Evolutionary conservation across 2,113 vertebrate genomes (phyloP).

Genomic region (Malaclemys terrapin): DNA sequence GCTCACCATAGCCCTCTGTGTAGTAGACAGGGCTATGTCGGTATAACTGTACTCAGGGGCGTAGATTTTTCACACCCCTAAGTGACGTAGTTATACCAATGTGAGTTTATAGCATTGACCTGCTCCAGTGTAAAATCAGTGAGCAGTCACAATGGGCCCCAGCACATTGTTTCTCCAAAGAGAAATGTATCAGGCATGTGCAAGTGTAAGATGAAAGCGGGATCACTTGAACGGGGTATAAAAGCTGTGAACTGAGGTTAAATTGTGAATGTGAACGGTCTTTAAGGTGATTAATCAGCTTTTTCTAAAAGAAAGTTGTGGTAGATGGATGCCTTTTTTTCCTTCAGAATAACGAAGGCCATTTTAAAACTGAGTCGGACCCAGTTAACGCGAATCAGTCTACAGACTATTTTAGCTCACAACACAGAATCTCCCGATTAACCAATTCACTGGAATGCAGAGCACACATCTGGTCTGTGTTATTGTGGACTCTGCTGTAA

Average conservation of each 20-base stretch:
- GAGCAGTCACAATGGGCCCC: background rate
- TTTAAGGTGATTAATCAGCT: background rate
- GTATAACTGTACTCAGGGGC: background rate
- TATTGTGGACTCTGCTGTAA: conserved; percentile 62
- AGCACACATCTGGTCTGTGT: conserved; percentile 79
- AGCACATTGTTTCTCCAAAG: background rate
- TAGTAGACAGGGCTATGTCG: background rate
- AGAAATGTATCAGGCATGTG: background rate
- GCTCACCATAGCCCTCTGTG: background rate
- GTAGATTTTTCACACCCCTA: background rate
- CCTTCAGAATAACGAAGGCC: background rate
- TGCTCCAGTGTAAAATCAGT: background rate
- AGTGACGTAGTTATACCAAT: background rate
- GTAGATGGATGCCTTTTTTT: background rate
- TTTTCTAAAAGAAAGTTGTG: background rate
- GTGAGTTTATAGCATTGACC: background rate
- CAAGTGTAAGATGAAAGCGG: background rate
- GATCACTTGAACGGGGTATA: background rate
- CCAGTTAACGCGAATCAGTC: conserved; percentile 36
- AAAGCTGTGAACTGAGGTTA: background rate
- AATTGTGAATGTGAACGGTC: background rate
- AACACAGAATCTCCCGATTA: conserved; percentile 54
- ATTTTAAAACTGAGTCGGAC: conserved; percentile 21
- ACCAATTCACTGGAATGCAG: conserved; percentile 75
- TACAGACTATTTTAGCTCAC: background rate